Evolutionary conservation across 2,113 vertebrate species (phyloP).

Genomic region (Cottus gobio): DNA sequence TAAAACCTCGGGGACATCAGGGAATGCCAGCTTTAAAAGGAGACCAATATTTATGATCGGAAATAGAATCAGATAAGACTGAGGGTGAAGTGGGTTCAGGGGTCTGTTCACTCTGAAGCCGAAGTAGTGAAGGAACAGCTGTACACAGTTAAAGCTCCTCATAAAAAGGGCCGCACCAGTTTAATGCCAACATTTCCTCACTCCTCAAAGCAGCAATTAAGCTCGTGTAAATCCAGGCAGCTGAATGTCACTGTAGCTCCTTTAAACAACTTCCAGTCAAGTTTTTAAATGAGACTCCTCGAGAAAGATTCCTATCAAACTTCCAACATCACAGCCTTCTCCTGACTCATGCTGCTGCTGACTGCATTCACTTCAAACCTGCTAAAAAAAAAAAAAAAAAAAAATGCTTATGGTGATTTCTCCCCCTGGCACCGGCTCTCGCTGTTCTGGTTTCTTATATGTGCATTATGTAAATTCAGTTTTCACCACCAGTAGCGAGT

Average conservation of each 20-base stretch:
- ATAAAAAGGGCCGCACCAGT: neutral
- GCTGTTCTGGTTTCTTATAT: neutral
- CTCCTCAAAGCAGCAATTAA: slow-evolving; percentile 14
- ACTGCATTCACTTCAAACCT: neutral
- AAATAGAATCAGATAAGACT: neutral
- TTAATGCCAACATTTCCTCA: neutral
- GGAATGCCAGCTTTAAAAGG: neutral
- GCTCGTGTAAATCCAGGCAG: slow-evolving; percentile 27
- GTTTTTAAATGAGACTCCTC: neutral
- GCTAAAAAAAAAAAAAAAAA: neutral
- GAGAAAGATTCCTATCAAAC: neutral
- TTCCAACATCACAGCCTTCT: neutral
- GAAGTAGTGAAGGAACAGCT: slow-evolving; percentile 13
- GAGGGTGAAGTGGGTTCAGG: neutral
- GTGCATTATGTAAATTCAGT: slow-evolving; percentile 4
- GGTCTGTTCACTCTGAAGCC: neutral
- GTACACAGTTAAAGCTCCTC: slow-evolving; percentile 26
- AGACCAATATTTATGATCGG: neutral
- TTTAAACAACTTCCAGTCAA: slow-evolving; percentile 3
- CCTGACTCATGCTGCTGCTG: neutral
- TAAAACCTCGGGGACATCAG: neutral
- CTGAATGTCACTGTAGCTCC: neutral
- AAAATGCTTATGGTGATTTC: slow-evolving; percentile 4
- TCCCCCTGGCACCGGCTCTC: neutral
- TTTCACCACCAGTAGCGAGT: neutral